Evolutionary conservation across 2,113 vertebrate species (phyloP).

Genomic region (Eulemur macaco): DNA sequence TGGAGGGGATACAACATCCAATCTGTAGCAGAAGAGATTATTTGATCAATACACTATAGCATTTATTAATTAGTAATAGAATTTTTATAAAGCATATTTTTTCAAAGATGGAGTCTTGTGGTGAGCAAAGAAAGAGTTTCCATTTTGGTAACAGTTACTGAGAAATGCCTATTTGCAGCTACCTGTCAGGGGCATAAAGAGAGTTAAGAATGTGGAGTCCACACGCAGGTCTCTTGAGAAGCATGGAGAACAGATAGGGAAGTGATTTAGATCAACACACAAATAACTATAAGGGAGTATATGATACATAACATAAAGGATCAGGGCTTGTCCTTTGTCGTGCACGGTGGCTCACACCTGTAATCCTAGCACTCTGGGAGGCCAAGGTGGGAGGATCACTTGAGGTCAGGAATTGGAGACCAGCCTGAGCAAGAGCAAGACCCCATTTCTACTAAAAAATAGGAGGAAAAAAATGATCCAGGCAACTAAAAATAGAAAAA

Average conservation of each 20-base stretch:
- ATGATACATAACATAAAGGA: neutral
- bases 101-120: neutral
- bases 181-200: neutral
- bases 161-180: neutral
- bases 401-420: no score
- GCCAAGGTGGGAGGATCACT: no score
- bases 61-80: neutral
- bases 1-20: neutral
- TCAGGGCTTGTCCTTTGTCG: no score
- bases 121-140: neutral
- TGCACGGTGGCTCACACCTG: no score
- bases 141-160: neutral
- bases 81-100: neutral
- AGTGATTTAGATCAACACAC: neutral
- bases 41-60: neutral
- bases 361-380: no score
- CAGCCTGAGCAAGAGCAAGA: no score
- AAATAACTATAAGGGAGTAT: neutral
- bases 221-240: neutral
- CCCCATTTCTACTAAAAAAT: no score
- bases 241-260: neutral
- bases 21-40: neutral
- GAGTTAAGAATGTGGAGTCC: fast-evolving
- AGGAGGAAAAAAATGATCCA: no score
- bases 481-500: no score